phyloP scores from a whole-genome alignment of 2,797 vertebrate genomes.

The Vipera latastei region DNA sequence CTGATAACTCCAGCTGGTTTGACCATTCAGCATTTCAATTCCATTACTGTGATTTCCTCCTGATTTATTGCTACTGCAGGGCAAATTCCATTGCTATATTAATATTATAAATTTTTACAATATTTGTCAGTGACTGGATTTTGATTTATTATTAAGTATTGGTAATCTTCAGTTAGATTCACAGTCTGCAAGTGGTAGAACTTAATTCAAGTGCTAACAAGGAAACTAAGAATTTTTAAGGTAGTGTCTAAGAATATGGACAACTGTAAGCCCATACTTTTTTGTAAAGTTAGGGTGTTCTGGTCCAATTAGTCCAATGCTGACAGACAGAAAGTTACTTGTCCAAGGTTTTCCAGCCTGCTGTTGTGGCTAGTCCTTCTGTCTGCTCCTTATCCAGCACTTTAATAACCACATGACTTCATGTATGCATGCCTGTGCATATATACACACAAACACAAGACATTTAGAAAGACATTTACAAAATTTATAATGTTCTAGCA shows the following conservation, averaged over 20 bases:
- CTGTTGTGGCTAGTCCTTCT: neutral
- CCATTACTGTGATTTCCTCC: neutral
- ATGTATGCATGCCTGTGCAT: neutral
- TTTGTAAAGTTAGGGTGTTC: neutral
- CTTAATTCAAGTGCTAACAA: neutral
- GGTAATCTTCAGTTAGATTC: neutral
- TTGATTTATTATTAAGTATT: neutral
- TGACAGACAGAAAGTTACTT: neutral
- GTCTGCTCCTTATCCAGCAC: neutral
- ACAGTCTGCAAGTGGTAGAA: neutral
- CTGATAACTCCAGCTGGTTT: neutral
- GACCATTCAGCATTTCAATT: neutral
- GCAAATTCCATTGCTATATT: neutral
- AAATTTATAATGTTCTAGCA: constrained; percentile 7
- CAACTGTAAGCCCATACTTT: neutral
- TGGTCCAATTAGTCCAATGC: neutral
- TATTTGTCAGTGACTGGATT: neutral
- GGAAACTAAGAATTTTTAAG: neutral
- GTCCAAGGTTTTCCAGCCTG: neutral
- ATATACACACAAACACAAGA: neutral
- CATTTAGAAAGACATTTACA: neutral
- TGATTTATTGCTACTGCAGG: neutral
- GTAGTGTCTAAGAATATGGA: neutral
- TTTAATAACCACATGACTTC: neutral
- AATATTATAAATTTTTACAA: neutral